Evolutionary conservation across 53 echinoderm and acorn worm genomes (phyloP), one percentile per base, ranked within the genome.

Genomic region (Astropecten irregularis): DNA sequence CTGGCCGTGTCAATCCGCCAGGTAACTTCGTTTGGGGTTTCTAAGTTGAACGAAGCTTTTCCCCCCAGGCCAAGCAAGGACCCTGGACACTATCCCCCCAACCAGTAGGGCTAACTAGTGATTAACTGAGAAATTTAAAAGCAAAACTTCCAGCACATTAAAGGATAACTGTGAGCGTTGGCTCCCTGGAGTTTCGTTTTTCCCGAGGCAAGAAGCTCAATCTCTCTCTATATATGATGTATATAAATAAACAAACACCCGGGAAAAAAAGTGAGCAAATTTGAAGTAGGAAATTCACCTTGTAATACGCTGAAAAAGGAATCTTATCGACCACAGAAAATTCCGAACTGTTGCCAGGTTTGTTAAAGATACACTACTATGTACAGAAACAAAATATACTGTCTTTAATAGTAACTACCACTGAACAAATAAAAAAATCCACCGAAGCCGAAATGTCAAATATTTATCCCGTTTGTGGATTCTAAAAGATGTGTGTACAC

Each of bases 81-180:
- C 76, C 47, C 39, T 27, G 56, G 40, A 57, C 56, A n/a, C n/a
- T 15, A 22, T 58, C 22, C 56, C 57, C 76, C 76, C 76, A 37
- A 39, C 36, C 39, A 58, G 57, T 39, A 76, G 37, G 76, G 58
- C 76, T 57, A 76, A 76, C 76, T 76, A 58, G 10, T 76, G 40
- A 76, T 76, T 76, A 76, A 76, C 76, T 36, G 76, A 58, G 76
- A 76, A 76, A 76, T 76, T 76, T 76, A 56, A 73, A 76, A 58
- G 56, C 76, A 76, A 76, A 39, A 56, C 57, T 58, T 76, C 56
- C 36, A 57, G 57, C 76, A 56, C 50, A n/a, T 71, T 52, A 32
- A 52, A 71, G 71, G 71, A 34, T 71, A 51, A 71, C 32, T 32
- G 32, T 32, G 71, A 49, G 49, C n/a, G 34, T 1, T 10, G 40